Evolutionary conservation across 2,797 vertebrate genomes (phyloP), one percentile per base, ranked within the genome.

Genomic region (Sebastes vulpes): DNA sequence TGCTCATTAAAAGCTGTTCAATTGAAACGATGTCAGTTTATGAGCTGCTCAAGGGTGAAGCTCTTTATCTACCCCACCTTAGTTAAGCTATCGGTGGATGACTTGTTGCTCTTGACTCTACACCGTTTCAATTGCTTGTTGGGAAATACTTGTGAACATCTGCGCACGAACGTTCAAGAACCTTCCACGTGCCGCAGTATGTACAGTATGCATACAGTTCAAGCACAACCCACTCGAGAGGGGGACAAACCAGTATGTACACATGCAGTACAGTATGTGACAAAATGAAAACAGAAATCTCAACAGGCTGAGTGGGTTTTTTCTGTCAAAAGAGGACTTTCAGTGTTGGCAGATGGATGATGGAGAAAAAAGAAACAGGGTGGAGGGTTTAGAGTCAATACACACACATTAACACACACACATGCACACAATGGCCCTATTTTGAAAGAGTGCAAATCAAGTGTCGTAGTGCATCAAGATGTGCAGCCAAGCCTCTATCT

Each of bases 291-390:
- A 16, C 0, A 42, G 72, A 69, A 67, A 82, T 79, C 77, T 79
- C 64, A 79, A 89, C 89, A 56, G 72, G 78, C 75, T 64, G 82
- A 90, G 88, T 91, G 86, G 82, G 89, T 87, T 93, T 84, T 83
- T 65, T 84, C 80, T 87, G 77, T 95, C 86, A 92, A 85, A 87
- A 50, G 57, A 82, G 32, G 61, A 89, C 87, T 88, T 85, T 91
- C 84, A 89, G 75, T 78, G 81, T 81, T 83, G 81, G 89, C 90
- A 92, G 90, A 93, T 91, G 78, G 89, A 84, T 86, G 86, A 82
- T 82, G 81, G 60, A 77, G 64, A 16, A 65, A 84, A 69, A 82
- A 79, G 28, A 65, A 89, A 77, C 61, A 71, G 87, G 85, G 80
- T 68, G 88, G 79, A 86, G 72, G 83, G 66, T 76, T 86, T 48